Evolutionary conservation across 2,113 vertebrate genomes (phyloP).

Genomic region (Carassius gibelio): DNA sequence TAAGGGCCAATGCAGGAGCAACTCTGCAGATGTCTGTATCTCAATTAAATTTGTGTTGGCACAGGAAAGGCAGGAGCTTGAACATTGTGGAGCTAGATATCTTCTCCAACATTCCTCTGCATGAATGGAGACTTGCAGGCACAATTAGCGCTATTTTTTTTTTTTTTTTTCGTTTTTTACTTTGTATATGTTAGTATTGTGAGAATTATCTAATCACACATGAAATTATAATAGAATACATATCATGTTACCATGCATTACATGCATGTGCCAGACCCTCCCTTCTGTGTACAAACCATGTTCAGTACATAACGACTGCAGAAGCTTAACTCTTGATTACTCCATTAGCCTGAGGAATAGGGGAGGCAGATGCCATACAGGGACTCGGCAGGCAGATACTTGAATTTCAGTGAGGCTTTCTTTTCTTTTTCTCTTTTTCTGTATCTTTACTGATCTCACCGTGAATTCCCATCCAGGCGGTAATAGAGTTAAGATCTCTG

Average conservation of each 20-base stretch:
- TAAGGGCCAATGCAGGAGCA: constrained; percentile 45
- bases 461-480: constrained; percentile 10
- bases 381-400: constrained; percentile 11
- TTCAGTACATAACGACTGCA: constrained; percentile 42
- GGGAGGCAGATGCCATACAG: neutral
- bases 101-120: constrained; percentile 68
- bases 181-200: constrained; percentile 80
- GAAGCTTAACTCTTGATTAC: constrained; percentile 19
- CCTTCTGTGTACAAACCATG: constrained; percentile 67
- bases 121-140: constrained; percentile 69
- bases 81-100: constrained; percentile 57
- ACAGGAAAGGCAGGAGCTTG: constrained; percentile 52
- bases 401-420: constrained; percentile 27
- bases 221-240: constrained; percentile 66
- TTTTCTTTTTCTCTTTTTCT: constrained; percentile 1
- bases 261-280: constrained; percentile 70
- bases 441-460: constrained; percentile 15
- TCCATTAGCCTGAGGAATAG: constrained; percentile 9
- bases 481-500: constrained; percentile 21
- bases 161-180: constrained; percentile 54
- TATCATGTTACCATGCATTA: constrained; percentile 73
- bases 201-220: constrained; percentile 72
- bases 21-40: constrained; percentile 44
- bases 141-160: constrained; percentile 62
- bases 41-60: constrained; percentile 49